Conservation (phyloP, 2,797 vertebrate species). For the Channallabes apus region DNA sequence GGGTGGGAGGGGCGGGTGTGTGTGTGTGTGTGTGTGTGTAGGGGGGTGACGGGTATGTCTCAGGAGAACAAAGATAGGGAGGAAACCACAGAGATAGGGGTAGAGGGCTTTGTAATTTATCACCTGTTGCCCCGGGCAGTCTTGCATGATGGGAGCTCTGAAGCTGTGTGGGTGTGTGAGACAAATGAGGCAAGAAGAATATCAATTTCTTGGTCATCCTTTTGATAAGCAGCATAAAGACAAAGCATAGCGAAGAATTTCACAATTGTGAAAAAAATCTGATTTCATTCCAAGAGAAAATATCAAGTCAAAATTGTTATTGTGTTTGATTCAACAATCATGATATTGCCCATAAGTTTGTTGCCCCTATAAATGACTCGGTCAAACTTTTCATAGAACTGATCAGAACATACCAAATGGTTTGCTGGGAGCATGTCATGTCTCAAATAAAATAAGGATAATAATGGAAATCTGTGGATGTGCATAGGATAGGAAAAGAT, state of each 20-base stretch:
- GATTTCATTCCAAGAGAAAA: background rate
- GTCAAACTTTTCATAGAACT: background rate
- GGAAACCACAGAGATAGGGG: constrained; percentile 70
- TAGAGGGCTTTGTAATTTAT: constrained; percentile 76
- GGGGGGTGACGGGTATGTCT: constrained; percentile 62
- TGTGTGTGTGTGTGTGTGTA: background rate
- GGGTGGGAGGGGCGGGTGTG: background rate
- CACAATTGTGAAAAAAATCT: background rate
- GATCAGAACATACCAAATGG: background rate
- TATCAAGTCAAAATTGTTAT: background rate
- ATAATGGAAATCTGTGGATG: background rate
- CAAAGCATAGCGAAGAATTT: background rate
- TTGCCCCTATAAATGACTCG: background rate
- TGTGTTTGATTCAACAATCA: background rate
- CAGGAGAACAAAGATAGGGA: constrained; percentile 74
- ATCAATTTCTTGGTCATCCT: constrained; percentile 9
- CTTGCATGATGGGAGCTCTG: constrained; percentile 56
- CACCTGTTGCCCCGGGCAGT: constrained; percentile 73
- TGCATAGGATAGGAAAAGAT: background rate
- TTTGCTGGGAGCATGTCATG: background rate
- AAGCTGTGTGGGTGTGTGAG: constrained; percentile 41
- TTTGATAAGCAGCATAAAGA: background rate
- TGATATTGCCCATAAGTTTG: background rate
- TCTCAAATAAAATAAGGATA: background rate
- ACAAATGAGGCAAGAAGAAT: constrained; percentile 26